phyloP scores from a whole-genome alignment of 2,888 invertebrate species.

The Chromoteleia sp. region DNA sequence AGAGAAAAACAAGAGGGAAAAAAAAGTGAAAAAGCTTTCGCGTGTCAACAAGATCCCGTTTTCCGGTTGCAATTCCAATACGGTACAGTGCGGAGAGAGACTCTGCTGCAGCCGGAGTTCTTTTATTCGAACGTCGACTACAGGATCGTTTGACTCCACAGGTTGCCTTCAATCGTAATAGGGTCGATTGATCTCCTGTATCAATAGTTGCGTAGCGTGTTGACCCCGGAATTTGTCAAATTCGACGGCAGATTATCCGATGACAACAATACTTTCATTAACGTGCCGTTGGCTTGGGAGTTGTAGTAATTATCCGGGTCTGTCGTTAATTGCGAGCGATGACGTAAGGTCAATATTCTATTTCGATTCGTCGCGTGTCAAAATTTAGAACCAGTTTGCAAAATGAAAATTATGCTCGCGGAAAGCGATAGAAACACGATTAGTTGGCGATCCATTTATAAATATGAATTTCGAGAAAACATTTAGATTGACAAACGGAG shows the following conservation, averaged over 20 bases:
- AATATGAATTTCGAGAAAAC: too few relatives aligned
- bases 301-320: background rate
- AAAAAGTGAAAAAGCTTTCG: conserved; percentile 17
- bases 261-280: conserved; percentile 39
- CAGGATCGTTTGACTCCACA: conserved; percentile 65
- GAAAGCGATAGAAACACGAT: too few relatives aligned
- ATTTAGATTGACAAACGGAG: too few relatives aligned
- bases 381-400: too few relatives aligned
- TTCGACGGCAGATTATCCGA: conserved; percentile 41
- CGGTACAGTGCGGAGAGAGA: conserved; percentile 25
- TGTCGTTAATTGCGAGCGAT: too few relatives aligned
- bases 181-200: conserved; percentile 66
- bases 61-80: conserved; percentile 39
- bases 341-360: too few relatives aligned
- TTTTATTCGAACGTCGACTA: conserved; percentile 61
- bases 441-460: too few relatives aligned
- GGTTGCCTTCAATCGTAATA: conserved; percentile 68
- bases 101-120: conserved; percentile 37
- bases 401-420: too few relatives aligned
- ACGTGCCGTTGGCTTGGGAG: background rate
- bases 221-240: conserved; percentile 61
- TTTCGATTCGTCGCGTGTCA: too few relatives aligned
- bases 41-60: conserved; percentile 47
- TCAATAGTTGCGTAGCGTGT: conserved; percentile 65
- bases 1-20: too few relatives aligned